Evolutionary conservation across 2,113 vertebrate species (phyloP).

Genomic region (Strigops habroptila): DNA sequence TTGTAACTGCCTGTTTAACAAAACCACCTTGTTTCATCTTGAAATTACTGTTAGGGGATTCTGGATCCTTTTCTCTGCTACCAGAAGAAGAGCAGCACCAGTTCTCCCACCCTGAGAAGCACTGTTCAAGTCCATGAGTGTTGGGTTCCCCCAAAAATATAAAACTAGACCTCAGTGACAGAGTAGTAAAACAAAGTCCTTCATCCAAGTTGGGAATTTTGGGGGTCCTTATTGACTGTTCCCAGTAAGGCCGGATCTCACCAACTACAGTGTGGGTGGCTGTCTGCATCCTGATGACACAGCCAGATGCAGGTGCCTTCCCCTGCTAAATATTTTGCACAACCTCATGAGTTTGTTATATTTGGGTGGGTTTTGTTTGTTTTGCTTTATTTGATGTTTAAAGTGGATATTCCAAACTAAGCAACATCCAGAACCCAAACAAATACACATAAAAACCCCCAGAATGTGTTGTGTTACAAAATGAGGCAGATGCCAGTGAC

Average conservation of each 20-base stretch:
- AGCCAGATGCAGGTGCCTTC: slow-evolving; percentile 38
- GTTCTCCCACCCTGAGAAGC: neutral
- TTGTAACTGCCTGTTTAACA: neutral
- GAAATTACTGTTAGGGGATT: slow-evolving; percentile 57
- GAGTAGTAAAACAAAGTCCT: neutral
- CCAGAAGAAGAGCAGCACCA: neutral
- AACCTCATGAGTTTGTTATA: neutral
- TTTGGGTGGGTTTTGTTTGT: neutral
- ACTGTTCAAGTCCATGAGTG: neutral
- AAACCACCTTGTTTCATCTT: neutral
- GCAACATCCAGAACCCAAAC: neutral
- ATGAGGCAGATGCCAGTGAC: slow-evolving; percentile 17
- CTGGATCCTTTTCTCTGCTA: neutral
- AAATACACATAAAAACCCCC: neutral
- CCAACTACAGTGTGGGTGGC: neutral
- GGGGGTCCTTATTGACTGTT: neutral
- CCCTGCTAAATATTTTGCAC: neutral
- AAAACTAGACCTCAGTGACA: neutral
- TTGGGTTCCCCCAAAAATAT: neutral
- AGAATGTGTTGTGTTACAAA: neutral
- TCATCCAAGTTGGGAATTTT: neutral
- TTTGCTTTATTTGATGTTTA: neutral
- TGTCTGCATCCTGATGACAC: neutral
- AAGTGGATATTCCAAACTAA: neutral
- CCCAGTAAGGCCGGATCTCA: slow-evolving; percentile 37